Evolutionary conservation across 2,797 vertebrate genomes (phyloP).

Genomic region (Diceros bicornis): DNA sequence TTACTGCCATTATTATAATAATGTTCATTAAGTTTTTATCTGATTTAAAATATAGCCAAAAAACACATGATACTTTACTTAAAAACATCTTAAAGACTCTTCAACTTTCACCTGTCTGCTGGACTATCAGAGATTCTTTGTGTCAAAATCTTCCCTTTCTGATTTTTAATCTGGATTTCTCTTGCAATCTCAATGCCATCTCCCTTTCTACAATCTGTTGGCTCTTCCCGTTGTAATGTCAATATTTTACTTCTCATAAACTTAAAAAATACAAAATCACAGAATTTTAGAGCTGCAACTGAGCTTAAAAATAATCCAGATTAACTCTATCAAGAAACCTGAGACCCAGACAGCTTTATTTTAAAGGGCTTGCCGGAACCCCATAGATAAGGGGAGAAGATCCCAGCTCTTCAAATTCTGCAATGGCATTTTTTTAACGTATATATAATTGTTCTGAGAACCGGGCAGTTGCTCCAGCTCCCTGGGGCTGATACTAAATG

Average conservation of each 20-base stretch:
- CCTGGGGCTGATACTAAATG: background rate
- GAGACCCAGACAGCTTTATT: background rate
- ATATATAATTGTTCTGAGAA: background rate
- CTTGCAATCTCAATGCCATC: background rate
- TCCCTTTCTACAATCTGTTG: background rate
- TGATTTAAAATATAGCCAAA: slow-evolving; percentile 43
- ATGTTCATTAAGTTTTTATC: background rate
- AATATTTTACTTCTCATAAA: background rate
- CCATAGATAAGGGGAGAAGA: background rate
- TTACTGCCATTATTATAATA: background rate
- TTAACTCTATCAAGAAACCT: slow-evolving; percentile 22
- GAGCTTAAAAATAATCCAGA: background rate
- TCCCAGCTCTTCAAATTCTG: background rate
- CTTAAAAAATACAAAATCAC: background rate
- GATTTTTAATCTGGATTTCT: background rate
- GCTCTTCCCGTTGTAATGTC: background rate
- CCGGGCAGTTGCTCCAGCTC: background rate
- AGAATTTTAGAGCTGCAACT: slow-evolving; percentile 39
- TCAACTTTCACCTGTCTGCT: background rate
- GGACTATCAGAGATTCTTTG: background rate
- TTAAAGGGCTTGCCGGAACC: background rate
- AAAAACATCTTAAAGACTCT: background rate
- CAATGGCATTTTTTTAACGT: background rate
- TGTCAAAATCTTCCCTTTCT: background rate
- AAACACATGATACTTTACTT: background rate